phyloP scores from a whole-genome alignment of 2,113 vertebrate species.

The Pelecanoides urinatrix region DNA sequence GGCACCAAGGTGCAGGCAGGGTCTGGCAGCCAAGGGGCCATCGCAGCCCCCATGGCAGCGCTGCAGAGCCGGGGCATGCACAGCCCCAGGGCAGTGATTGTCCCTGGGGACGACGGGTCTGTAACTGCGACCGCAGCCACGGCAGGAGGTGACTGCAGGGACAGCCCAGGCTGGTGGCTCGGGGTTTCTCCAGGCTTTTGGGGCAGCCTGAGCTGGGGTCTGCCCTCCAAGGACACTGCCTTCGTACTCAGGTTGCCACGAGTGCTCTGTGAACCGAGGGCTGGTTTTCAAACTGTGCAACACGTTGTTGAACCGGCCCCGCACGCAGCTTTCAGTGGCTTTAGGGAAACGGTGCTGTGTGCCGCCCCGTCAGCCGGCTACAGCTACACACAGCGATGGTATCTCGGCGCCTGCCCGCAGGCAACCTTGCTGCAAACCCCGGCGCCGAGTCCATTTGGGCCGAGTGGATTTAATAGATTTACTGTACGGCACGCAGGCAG shows the following conservation, averaged over 20 bases:
- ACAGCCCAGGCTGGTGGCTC: not conserved
- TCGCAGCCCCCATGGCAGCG: not conserved
- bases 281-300: not conserved
- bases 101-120: accelerated
- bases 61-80: not conserved
- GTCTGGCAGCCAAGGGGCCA: not conserved
- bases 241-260: not conserved
- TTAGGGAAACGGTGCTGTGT: not conserved
- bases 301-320: accelerated
- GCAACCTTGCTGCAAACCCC: not conserved
- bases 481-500: not conserved
- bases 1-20: not conserved
- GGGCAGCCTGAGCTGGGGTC: not conserved
- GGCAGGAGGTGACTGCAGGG: not conserved
- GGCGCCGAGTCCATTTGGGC: accelerated
- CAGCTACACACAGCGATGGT: accelerated
- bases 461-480: accelerated
- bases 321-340: accelerated
- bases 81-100: not conserved
- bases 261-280: accelerated
- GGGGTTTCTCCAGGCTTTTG: not conserved
- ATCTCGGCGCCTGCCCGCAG: accelerated
- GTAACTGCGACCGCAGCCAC: accelerated
- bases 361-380: accelerated
- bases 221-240: not conserved